These are phyloP conservation scores for Nansenia antarctica DNA, from an alignment of 2,113 vertebrate species.

Conservation along the genomic window DNA sequence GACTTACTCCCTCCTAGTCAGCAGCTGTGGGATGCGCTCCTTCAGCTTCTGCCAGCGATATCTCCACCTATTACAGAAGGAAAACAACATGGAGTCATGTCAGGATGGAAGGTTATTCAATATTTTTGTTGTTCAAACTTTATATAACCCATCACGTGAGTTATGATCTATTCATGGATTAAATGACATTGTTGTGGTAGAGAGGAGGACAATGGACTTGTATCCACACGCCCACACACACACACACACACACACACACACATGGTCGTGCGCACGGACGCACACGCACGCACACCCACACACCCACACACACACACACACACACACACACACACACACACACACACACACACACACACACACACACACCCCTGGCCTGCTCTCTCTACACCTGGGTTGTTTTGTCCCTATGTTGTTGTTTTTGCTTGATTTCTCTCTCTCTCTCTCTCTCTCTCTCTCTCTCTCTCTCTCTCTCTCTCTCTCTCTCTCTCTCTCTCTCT, in stretches of 20 bases:
- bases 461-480: slow-evolving; percentile 27
- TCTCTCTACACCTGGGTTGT: slow-evolving; percentile 27
- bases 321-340: background rate
- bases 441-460: slow-evolving; percentile 51
- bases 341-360: slow-evolving; percentile 1
- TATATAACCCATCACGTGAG: background rate
- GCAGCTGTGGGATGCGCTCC: slow-evolving; percentile 34
- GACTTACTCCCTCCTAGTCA: slow-evolving; percentile 36
- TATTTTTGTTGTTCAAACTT: no score
- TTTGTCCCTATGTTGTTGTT: slow-evolving; percentile 46
- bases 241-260: no score
- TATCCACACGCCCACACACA: no score
- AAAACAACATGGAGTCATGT: background rate
- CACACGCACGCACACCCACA: no score
- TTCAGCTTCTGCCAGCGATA: slow-evolving; percentile 52
- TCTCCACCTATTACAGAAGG: slow-evolving; percentile 21
- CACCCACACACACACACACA: no score
- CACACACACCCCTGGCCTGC: background rate
- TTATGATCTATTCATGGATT: background rate
- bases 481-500: slow-evolving; percentile 11
- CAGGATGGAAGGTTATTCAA: no score
- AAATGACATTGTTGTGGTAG: background rate
- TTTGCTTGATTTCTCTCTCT: slow-evolving; percentile 52
- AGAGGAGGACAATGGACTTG: no score
- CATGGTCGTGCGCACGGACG: no score